Percentiles rank a stretch among this genome's conserved stretches.
These are phyloP conservation scores for Lepus townsendii DNA, from an alignment of 2,797 vertebrate genomes.

Conservation along the genomic window DNA sequence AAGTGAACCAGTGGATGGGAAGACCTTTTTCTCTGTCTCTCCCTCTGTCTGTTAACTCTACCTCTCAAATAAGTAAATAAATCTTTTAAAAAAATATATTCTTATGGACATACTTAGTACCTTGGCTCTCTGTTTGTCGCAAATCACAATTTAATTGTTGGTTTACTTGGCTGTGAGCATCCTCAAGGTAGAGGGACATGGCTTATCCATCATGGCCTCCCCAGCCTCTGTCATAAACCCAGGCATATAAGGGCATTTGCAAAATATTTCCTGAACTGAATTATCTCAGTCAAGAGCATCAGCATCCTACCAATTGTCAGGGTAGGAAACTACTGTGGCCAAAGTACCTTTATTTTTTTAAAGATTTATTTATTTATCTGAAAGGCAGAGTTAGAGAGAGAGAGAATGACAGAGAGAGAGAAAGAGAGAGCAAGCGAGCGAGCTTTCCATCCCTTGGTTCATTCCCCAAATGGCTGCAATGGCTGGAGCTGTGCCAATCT, in stretches of 20 bases:
- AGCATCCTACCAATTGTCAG: neutral
- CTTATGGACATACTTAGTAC: constrained; percentile 17
- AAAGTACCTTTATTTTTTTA: neutral
- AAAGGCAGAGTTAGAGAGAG: too few species aligned
- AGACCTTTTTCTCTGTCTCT: too few species aligned
- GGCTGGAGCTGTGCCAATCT: too few species aligned
- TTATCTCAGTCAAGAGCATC: constrained; percentile 1
- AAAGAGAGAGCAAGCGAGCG: too few species aligned
- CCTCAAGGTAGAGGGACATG: neutral
- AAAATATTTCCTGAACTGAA: constrained; percentile 54
- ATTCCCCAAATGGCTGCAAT: too few species aligned
- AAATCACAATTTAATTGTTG: neutral
- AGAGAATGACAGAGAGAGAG: too few species aligned
- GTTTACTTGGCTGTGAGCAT: neutral
- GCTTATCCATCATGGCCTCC: neutral
- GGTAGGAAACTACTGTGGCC: neutral
- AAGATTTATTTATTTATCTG: neutral
- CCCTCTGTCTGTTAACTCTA: too few species aligned
- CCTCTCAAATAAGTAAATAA: too few species aligned
- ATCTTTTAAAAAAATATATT: too few species aligned
- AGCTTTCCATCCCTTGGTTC: too few species aligned
- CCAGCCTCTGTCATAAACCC: neutral
- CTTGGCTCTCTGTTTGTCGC: neutral
- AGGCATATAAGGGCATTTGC: neutral
- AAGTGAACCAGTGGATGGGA: too few species aligned